Conservation (phyloP, 1,140 invertebrate species). For the Camponotus floridanus region DNA sequence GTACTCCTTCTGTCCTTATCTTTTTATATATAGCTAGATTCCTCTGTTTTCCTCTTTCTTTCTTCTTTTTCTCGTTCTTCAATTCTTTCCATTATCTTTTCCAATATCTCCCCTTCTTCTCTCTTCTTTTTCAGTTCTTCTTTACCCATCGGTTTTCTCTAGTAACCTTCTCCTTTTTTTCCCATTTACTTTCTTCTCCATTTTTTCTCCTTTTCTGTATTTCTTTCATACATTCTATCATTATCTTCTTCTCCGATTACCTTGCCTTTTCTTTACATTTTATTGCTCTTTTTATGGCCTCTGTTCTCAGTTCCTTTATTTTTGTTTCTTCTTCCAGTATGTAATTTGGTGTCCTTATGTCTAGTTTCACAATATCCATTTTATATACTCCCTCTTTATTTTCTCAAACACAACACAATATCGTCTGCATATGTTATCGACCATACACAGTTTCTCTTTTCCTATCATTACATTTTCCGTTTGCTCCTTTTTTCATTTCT, state of each 20-base stretch:
- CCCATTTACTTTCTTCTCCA: too few species aligned
- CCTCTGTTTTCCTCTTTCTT: too few species aligned
- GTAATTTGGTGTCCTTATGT: slow-evolving; percentile 9
- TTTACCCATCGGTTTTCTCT: too few species aligned
- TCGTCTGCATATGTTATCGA: not conserved
- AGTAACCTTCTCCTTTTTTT: too few species aligned
- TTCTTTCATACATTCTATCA: not conserved
- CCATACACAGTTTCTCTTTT: not conserved
- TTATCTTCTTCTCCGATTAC: not conserved
- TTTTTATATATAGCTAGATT: too few species aligned
- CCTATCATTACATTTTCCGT: not conserved
- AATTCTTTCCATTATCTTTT: too few species aligned
- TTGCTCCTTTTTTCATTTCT: not conserved
- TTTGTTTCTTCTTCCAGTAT: not conserved
- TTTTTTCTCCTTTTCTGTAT: too few species aligned
- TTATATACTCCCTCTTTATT: not conserved
- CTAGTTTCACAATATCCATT: not conserved
- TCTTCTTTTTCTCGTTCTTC: too few species aligned
- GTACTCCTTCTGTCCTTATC: too few species aligned
- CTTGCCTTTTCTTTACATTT: not conserved
- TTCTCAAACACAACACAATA: not conserved
- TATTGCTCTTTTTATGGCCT: not conserved
- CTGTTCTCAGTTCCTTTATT: not conserved
- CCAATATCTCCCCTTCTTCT: too few species aligned
- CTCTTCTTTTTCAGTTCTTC: too few species aligned